Base-by-base conservation (phyloP, 2,888 invertebrate genomes). In the Troides aeacus region DNA sequence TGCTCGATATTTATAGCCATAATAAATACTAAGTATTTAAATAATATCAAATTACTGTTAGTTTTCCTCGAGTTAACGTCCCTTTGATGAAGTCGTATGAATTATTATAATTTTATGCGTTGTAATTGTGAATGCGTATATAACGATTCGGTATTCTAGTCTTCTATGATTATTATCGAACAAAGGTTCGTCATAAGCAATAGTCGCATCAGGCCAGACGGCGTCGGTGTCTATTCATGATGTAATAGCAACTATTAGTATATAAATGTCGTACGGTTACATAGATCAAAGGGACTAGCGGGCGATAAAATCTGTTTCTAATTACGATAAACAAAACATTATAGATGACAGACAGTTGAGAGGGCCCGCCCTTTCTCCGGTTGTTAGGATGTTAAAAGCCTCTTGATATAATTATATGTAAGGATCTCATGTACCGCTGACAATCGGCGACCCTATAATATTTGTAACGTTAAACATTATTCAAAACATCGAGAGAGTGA, bases 391-490 rank as follows among this genome's bases (percentile, higher is more conserved):
- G 7, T 58, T 46, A 42, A 66, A 65, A 46, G 15, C 59, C 56
- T 1, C 15, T n/a, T 42, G 39, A 57, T 66, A 8, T 8, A 66
- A 30, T 30, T 30, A 59, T 24, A 4, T 50, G 57, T 62, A 62
- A 69, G 57, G 64, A 56, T 23, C 30, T 70, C 62, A 50, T 62
- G 46, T 62, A 66, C 15, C 62, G 65, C 50, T 58, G 62, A 70
- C 62, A 66, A n/a, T 30, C 62, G 58, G 30, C 24, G 56, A 36
- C 71, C 69, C 62, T 64, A 73, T 71, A 68, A 66, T 65, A 74
- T 72, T 74, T 70, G 72, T 72, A 74, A 76, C 73, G 71, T 75
- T 67, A 72, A 74, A 74, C 71, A 75, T 74, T 75, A 72, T 74
- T 76, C 76, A 77, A 74, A 46, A 71, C 68, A 74, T 74, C 75